Conservation (phyloP, 2,113 vertebrate species). For the Machaerirhynchus nigripectus region DNA sequence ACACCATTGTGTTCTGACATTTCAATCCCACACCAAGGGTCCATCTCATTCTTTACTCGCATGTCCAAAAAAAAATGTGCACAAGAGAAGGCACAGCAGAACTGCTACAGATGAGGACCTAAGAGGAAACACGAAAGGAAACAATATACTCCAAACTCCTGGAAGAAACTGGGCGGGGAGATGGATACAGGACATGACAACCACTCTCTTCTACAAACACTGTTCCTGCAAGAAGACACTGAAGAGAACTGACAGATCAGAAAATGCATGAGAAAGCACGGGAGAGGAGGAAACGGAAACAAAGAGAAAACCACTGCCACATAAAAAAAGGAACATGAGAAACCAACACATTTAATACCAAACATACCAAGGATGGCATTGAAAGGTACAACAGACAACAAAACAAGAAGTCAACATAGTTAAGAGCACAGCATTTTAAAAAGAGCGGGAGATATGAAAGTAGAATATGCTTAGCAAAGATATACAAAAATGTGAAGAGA, state of each 20-base stretch:
- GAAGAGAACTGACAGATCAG: not conserved
- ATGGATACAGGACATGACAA: not conserved
- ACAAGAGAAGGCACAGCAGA: not conserved
- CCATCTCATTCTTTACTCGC: not conserved
- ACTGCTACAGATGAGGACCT: not conserved
- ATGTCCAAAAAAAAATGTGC: not conserved
- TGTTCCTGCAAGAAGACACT: not conserved
- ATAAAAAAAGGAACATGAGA: not conserved
- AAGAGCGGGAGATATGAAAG: fast-evolving
- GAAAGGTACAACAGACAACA: not conserved
- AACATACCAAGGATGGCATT: not conserved
- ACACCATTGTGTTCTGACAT: not conserved
- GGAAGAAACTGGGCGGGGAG: not conserved
- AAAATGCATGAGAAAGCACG: not conserved
- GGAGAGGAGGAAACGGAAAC: not conserved
- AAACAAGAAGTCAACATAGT: not conserved
- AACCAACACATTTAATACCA: not conserved
- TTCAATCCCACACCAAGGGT: not conserved
- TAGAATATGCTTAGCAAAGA: not conserved
- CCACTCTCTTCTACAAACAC: not conserved
- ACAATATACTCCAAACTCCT: not conserved
- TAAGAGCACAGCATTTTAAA: not conserved
- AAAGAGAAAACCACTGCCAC: not conserved
- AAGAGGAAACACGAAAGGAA: not conserved
- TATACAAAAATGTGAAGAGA: not conserved